Percentiles rank a stretch among this genome's conserved stretches.
Evolutionary conservation across 2,888 invertebrate species (phyloP).

Genomic region (Ochropleura leucogaster): DNA sequence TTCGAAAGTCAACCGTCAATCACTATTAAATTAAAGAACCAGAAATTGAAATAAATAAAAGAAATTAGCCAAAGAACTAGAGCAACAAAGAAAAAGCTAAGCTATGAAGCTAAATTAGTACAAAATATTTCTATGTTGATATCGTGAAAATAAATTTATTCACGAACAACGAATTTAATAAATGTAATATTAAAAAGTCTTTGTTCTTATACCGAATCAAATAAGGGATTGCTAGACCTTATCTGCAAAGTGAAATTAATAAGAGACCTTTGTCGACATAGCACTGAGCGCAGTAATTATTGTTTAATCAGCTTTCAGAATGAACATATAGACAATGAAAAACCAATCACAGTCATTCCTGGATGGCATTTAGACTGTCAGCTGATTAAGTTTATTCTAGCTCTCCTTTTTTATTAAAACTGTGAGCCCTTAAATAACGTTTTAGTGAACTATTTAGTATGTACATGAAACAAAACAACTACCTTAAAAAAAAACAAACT

Average conservation of each 20-base stretch:
- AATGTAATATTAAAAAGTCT: slow-evolving; percentile 58
- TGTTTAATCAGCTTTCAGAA: slow-evolving; percentile 46
- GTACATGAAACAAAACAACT: too few species aligned
- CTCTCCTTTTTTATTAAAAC: not conserved
- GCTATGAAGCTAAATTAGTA: slow-evolving; percentile 3
- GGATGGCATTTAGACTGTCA: not conserved
- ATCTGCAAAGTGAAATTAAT: slow-evolving; percentile 43
- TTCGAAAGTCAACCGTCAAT: not conserved
- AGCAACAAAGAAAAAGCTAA: not conserved
- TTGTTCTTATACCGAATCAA: slow-evolving; percentile 62
- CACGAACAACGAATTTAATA: slow-evolving; percentile 34
- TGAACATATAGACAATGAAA: slow-evolving; percentile 27
- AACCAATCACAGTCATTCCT: slow-evolving; percentile 14
- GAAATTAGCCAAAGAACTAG: not conserved
- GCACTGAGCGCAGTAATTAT: slow-evolving; percentile 27
- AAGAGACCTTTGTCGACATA: slow-evolving; percentile 38
- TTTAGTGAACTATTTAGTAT: too few species aligned
- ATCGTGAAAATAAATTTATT: slow-evolving; percentile 9
- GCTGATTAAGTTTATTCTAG: not conserved
- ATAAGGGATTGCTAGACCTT: slow-evolving; percentile 44
- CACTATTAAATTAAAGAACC: not conserved
- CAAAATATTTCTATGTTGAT: not conserved
- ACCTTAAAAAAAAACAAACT: too few species aligned
- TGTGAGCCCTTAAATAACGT: too few species aligned
- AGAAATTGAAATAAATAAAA: not conserved